Evolutionary conservation across 2,797 vertebrate genomes (phyloP).

Genomic region (Periparus ater): DNA sequence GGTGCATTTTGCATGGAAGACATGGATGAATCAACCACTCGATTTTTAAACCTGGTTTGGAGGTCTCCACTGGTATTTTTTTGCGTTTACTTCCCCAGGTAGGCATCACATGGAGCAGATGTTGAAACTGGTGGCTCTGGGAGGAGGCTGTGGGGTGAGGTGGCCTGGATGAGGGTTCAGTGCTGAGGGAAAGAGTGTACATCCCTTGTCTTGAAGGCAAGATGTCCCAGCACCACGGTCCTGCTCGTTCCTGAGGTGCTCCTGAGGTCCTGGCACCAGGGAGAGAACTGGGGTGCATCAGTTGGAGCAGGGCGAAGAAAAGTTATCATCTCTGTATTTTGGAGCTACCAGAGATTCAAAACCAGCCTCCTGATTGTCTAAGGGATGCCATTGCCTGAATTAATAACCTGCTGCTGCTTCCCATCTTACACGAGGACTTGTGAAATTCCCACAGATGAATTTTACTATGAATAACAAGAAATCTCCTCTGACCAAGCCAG

Average conservation of each 20-base stretch:
- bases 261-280: not conserved
- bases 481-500: not conserved
- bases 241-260: not conserved
- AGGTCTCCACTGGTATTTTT: not conserved
- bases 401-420: not conserved
- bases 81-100: accelerated
- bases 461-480: not conserved
- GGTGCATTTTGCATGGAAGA: not conserved
- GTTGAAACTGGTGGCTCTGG: not conserved
- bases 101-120: accelerated
- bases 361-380: not conserved
- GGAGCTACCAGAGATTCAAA: not conserved
- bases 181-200: accelerated
- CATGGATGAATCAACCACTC: not conserved
- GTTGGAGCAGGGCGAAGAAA: not conserved
- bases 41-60: not conserved
- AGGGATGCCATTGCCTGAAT: not conserved
- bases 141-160: not conserved
- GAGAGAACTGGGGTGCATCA: too few species aligned
- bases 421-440: not conserved
- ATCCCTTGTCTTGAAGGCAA: accelerated
- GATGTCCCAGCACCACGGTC: accelerated
- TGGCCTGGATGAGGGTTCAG: accelerated
- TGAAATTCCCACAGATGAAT: not conserved
- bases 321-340: not conserved